phyloP scores from a whole-genome alignment of 2,888 invertebrate species.

The Notodonta ziczac region DNA sequence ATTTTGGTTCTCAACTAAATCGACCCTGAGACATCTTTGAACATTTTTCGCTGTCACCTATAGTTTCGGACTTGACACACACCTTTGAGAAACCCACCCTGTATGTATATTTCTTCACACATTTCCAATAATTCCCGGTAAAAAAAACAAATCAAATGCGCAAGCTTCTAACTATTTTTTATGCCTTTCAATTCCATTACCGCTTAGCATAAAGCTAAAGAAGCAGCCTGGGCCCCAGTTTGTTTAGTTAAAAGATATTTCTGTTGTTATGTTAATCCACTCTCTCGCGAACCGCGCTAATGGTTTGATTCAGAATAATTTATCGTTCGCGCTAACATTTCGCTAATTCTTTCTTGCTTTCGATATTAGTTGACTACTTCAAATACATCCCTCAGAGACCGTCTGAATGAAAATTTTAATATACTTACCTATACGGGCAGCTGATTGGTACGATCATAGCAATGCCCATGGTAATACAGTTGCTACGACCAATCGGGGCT shows the following conservation, averaged over 20 bases:
- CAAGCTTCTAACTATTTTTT: not conserved
- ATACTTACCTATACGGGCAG: too few relatives aligned
- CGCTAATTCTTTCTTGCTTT: slow-evolving; percentile 39
- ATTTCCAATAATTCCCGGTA: too few relatives aligned
- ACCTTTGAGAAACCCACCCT: too few relatives aligned
- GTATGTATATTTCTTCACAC: too few relatives aligned
- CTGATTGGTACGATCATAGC: too few relatives aligned
- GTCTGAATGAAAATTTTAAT: too few relatives aligned
- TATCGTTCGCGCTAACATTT: slow-evolving; percentile 33
- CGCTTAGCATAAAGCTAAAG: slow-evolving; percentile 4
- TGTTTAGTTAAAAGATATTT: slow-evolving; percentile 14
- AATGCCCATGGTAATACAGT: too few relatives aligned
- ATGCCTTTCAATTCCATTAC: slow-evolving; percentile 6
- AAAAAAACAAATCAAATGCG: not conserved
- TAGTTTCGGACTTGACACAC: too few relatives aligned
- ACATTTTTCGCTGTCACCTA: too few relatives aligned
- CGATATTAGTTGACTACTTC: not conserved
- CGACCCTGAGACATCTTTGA: too few relatives aligned
- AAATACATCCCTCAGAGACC: not conserved
- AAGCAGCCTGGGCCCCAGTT: not conserved
- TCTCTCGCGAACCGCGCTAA: slow-evolving; percentile 29
- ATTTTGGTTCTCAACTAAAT: too few relatives aligned
- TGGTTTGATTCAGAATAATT: slow-evolving; percentile 43
- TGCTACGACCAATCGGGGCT: too few relatives aligned
- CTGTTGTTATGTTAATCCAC: slow-evolving; percentile 31